Base-by-base conservation (phyloP, 2,113 vertebrate genomes). In the Pelecanoides urinatrix region DNA sequence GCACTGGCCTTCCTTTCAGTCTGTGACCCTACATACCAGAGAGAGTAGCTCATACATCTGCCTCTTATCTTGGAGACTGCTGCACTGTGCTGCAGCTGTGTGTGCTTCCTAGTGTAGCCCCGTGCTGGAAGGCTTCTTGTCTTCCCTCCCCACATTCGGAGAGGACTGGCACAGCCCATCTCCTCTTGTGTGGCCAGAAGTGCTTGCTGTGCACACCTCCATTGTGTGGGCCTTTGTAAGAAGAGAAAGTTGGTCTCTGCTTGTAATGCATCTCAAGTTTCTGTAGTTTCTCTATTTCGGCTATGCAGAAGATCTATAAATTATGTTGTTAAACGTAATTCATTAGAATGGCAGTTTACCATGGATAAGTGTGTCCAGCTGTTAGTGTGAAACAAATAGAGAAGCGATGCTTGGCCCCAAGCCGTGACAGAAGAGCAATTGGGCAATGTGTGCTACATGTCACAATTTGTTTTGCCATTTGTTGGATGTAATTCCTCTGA, bases 361-460 rank as follows among this genome's bases (percentile, higher is more conserved):
- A 26, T 84, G 52, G 15, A 27, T 65, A 80, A 96, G 59, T 84
- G 72, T 94, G 88, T 92, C 86, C 75, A 95, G 80, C 67, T 94
- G 67, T 93, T 94, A 56, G 92, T 53, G 52, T 11, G 11, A 92
- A 92, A 83, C 55, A 94, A 95, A 84, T 58, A 94, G 56, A 72
- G 87, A 96, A 92, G 91, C 3, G 23, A 63, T 84, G 71, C 74
- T 95, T 95, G 91, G 79, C 79, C 87, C 63, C 52, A 92, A 42
- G 59, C 95, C 22, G 42, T 94, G 94, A 76, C 86, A 86, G 72
- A 86, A 95, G 93, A 96, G 86, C 83, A 95, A n/a, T 71, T 96
- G 93, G 65, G 72, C 90, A 88, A 34, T 10, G 11, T 1, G 0
- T 78, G 67, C 74, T 94, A 30, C 38, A 29, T 95, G 77, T 92